A percentile compares a stretch with the other conserved stretches of the same genome.
These are phyloP conservation scores for Eueides isabella DNA, from an alignment of 1,140 invertebrate genomes.

Conservation along the genomic window DNA sequence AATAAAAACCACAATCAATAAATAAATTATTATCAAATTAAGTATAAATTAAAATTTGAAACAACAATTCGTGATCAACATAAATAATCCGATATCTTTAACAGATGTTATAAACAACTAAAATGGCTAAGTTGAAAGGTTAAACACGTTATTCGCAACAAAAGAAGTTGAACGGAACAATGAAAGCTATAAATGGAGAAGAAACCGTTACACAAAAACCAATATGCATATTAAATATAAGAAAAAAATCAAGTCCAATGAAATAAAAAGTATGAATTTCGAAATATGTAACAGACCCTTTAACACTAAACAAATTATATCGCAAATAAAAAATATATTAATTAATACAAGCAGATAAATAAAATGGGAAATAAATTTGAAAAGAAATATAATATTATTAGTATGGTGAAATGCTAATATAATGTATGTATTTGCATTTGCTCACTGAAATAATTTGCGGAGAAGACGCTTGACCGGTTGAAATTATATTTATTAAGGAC, in stretches of 20 bases:
- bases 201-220: slow-evolving; percentile 18
- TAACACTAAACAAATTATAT: not conserved
- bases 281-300: slow-evolving; percentile 10
- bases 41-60: not conserved
- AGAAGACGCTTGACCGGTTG: slow-evolving; percentile 74
- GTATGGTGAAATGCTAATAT: slow-evolving; percentile 45
- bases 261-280: not conserved
- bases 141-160: slow-evolving; percentile 25
- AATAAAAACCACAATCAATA: no score
- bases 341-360: slow-evolving; percentile 32
- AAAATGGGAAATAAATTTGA: slow-evolving; percentile 19
- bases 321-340: slow-evolving; percentile 25
- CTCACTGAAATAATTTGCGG: slow-evolving; percentile 77
- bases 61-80: no score
- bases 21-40: not conserved
- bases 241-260: not conserved
- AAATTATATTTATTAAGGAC: slow-evolving; percentile 78
- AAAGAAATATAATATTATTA: slow-evolving; percentile 33
- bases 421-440: slow-evolving; percentile 51
- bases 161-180: slow-evolving; percentile 10
- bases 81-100: slow-evolving; percentile 4
- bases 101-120: slow-evolving; percentile 18
- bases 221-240: not conserved
- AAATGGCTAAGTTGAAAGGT: slow-evolving; percentile 24
- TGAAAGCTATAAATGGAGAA: not conserved